Evolutionary conservation across 2,797 vertebrate genomes (phyloP).

Genomic region (Chrysocyon brachyurus): DNA sequence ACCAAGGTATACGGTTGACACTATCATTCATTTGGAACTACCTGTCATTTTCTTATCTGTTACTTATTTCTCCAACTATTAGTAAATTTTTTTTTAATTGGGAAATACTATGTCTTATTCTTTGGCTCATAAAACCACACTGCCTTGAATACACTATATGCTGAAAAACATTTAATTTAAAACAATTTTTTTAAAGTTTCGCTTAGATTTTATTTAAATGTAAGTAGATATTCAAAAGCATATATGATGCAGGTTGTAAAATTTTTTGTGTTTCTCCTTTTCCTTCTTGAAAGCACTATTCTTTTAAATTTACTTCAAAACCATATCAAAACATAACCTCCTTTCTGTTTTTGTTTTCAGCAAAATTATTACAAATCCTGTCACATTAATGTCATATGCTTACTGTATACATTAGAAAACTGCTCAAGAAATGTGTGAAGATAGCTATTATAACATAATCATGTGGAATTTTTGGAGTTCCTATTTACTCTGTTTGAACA

Average conservation of each 20-base stretch:
- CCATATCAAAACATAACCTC: neutral
- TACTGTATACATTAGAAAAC: neutral
- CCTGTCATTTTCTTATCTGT: neutral
- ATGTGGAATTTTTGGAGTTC: conserved; percentile 1
- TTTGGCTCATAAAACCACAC: neutral
- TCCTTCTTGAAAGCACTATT: conserved; percentile 7
- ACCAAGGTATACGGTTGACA: neutral
- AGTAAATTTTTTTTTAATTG: neutral
- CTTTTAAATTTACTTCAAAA: conserved; percentile 56
- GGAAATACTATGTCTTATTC: neutral
- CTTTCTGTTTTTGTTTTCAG: neutral
- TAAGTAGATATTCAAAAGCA: neutral
- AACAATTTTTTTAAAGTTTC: neutral
- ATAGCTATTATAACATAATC: neutral
- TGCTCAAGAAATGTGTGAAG: neutral
- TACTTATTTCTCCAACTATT: neutral
- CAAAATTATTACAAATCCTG: neutral
- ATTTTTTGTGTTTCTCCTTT: neutral
- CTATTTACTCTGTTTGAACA: neutral
- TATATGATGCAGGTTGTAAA: neutral
- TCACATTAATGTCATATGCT: neutral
- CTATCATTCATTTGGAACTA: neutral
- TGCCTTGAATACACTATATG: neutral
- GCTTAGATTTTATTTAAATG: neutral
- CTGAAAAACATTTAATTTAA: neutral